Evolutionary conservation across 2,797 vertebrate genomes (phyloP).

Genomic region (Gadopsis marmoratus): DNA sequence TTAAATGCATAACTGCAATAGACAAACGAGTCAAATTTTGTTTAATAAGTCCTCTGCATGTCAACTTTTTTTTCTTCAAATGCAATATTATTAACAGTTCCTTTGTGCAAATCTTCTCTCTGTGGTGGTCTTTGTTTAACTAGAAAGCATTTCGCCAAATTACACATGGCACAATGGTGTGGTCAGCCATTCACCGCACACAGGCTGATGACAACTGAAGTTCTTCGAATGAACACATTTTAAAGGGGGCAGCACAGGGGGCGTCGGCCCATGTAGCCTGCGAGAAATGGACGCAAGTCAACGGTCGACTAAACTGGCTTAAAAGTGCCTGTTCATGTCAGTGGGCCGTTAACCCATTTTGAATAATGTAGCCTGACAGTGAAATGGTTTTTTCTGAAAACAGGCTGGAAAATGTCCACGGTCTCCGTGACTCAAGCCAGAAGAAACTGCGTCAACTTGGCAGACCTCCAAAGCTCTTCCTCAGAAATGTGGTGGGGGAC

Average conservation of each 20-base stretch:
- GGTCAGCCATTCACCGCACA: slow-evolving; percentile 6
- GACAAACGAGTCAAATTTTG: not conserved
- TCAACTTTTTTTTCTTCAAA: not conserved
- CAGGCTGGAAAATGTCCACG: slow-evolving; percentile 30
- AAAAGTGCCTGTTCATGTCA: slow-evolving; percentile 28
- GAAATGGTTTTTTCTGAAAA: slow-evolving; percentile 18
- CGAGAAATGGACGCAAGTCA: not conserved
- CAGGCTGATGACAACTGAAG: not conserved
- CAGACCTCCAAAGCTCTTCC: slow-evolving; percentile 23
- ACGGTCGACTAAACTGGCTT: too few species aligned
- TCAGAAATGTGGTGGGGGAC: slow-evolving; percentile 7
- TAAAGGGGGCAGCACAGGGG: not conserved
- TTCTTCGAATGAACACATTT: not conserved
- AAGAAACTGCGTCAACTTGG: slow-evolving; percentile 35
- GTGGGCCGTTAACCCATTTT: not conserved
- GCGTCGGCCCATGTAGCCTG: not conserved
- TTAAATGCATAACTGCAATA: not conserved
- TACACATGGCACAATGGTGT: slow-evolving; percentile 3
- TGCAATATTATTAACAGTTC: not conserved
- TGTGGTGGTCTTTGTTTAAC: slow-evolving; percentile 12
- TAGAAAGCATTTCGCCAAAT: slow-evolving; percentile 19
- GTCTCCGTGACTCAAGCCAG: slow-evolving; percentile 6
- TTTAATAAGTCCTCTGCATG: not conserved
- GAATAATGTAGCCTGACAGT: slow-evolving; percentile 13
- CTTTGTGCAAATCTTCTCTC: slow-evolving; percentile 8